Base-by-base conservation (phyloP, 1,140 invertebrate species). In the Orussus abietinus region DNA sequence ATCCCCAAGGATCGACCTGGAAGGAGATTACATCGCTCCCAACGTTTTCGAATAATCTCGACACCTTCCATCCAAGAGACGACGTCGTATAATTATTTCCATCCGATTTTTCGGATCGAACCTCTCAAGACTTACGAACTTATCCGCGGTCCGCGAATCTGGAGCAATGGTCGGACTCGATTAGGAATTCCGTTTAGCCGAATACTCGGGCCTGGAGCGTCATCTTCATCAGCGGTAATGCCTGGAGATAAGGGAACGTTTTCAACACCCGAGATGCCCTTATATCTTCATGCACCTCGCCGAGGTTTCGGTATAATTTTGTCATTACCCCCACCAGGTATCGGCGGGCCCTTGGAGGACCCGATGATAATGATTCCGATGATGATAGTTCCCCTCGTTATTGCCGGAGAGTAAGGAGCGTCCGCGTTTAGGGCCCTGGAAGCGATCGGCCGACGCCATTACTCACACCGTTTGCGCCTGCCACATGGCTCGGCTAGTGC, bases 391-490 rank as follows among this genome's bases (percentile, higher is more conserved):
- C 46, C n/a, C 53, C 46, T 53, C 43, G 51, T 61, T 63, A 50
- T 51, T 51, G 51, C 26, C 22, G 22, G 22, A 25, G 6, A n/a
- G 22, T n/a, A 6, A 25, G n/a, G n/a, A n/a, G 49, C 41, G 55
- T 59, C 62, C 51, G 45, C 55, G 50, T 57, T 59, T 53, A 39
- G 50, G 51, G 51, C 44, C 52, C 57, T 59, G 49, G 49, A 51
- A 61, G 54, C 60, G 59, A 64, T 59, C 51, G 56, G 43, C 42
- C 60, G 53, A 58, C 53, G 53, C 57, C 61, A 65, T 63, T 65
- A 60, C 59, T 64, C 50, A 58, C 54, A 52, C 51, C 60, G 59
- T 65, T 64, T 58, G 55, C 58, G 62, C 49, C 59, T 65, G 59
- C 62, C 62, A 63, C 62, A 65, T 65, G 60, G 57, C 45, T 55